Evolutionary conservation across 2,797 vertebrate genomes (phyloP).

Genomic region (Centroberyx gerrardi): DNA sequence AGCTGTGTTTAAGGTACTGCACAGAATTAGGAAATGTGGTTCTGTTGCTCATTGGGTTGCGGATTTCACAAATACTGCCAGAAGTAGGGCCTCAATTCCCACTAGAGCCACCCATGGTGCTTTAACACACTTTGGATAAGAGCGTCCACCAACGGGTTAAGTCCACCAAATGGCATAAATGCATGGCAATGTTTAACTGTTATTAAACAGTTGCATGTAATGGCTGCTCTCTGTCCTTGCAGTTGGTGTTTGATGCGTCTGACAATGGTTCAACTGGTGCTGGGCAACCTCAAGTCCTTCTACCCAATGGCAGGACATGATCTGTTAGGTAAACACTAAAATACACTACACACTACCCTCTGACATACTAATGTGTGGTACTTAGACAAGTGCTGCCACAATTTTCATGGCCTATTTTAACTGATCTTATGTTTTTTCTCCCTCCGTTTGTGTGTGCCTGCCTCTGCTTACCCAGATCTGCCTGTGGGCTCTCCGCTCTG

Average conservation of each 20-base stretch:
- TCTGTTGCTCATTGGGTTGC: no score
- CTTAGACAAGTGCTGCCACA: slow-evolving; percentile 19
- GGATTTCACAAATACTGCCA: no score
- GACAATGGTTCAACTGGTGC: slow-evolving; percentile 96
- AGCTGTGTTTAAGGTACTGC: no score
- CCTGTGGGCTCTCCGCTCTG: slow-evolving; percentile 96
- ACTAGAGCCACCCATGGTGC: no score
- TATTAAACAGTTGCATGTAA: background rate
- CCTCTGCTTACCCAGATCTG: slow-evolving; percentile 86
- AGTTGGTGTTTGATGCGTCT: slow-evolving; percentile 99
- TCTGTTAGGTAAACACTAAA: slow-evolving; percentile 75
- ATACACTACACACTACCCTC: slow-evolving; percentile 26
- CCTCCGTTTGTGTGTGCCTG: slow-evolving; percentile 35
- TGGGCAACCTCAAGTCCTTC: slow-evolving; percentile 95
- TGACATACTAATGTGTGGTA: slow-evolving; percentile 16
- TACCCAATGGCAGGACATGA: slow-evolving; percentile 97
- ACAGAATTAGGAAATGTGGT: no score
- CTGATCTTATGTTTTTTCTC: slow-evolving; percentile 27
- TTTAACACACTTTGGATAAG: no score
- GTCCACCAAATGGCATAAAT: no score
- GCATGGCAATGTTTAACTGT: no score
- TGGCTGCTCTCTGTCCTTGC: slow-evolving; percentile 45
- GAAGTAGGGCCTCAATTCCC: no score
- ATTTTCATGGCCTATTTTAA: slow-evolving; percentile 33
- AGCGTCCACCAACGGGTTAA: no score